Evolutionary conservation across 2,113 vertebrate genomes (phyloP).

Genomic region (Xyliphius kryptos): DNA sequence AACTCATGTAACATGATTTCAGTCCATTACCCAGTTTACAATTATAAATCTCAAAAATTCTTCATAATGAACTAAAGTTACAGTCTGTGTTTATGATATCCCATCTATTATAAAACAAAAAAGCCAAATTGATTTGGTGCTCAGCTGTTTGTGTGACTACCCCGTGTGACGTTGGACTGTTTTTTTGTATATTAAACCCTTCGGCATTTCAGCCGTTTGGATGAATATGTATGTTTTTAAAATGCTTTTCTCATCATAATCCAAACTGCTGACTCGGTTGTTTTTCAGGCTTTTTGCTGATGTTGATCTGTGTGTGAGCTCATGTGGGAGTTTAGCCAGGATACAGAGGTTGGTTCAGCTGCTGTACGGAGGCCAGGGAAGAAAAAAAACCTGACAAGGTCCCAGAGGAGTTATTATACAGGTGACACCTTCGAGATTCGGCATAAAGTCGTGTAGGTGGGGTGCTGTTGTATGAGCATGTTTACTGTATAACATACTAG

Average conservation of each 20-base stretch:
- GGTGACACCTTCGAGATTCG: slow-evolving; percentile 20
- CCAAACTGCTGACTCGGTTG: slow-evolving; percentile 16
- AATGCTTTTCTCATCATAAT: background rate
- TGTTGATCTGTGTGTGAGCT: slow-evolving; percentile 6
- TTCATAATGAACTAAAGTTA: no score
- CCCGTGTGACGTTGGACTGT: no score
- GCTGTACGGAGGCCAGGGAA: background rate
- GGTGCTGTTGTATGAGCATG: background rate
- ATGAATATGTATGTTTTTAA: no score
- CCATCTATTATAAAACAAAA: no score
- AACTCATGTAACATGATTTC: no score
- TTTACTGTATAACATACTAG: no score
- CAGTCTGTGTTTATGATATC: no score
- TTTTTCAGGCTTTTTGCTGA: slow-evolving; percentile 4
- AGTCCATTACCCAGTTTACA: background rate
- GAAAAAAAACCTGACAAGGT: slow-evolving; percentile 25
- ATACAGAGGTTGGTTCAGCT: slow-evolving; percentile 12
- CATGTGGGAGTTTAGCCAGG: background rate
- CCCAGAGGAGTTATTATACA: slow-evolving; percentile 11
- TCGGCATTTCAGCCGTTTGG: no score
- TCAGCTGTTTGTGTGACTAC: background rate
- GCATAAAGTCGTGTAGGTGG: slow-evolving; percentile 7
- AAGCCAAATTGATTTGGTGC: no score
- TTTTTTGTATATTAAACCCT: no score
- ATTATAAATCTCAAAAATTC: background rate